phyloP scores from a whole-genome alignment of 30 jellyfish, hydroid and myxozoan species.

The Hydractinia symbiolongicarpus region DNA sequence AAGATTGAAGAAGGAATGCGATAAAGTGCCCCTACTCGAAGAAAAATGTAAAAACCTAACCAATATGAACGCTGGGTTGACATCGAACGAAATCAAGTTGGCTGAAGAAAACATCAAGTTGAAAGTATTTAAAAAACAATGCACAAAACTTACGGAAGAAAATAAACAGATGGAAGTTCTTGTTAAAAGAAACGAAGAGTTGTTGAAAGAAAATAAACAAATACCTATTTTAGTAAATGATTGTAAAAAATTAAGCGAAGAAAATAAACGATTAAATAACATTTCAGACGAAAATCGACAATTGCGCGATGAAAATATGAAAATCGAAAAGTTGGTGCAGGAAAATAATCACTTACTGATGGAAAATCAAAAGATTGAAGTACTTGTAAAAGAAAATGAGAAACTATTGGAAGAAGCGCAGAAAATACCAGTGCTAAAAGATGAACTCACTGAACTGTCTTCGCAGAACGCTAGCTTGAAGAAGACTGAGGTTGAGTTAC shows the following conservation, averaged over 20 bases:
- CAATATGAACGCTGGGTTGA: too few relatives aligned
- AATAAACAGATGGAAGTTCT: not conserved
- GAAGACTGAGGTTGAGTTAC: not conserved
- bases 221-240: not conserved
- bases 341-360: not conserved
- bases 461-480: not conserved
- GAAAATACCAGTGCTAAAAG: not conserved
- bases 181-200: not conserved
- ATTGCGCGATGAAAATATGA: not conserved
- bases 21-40: too few relatives aligned
- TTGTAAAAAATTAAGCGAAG: not conserved
- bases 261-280: not conserved
- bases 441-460: conserved; percentile 7
- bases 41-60: too few relatives aligned
- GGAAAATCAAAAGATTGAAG: too few relatives aligned
- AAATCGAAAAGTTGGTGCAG: not conserved
- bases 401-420: too few relatives aligned
- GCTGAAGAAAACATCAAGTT: not conserved
- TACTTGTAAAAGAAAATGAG: too few relatives aligned
- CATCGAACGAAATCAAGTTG: too few relatives aligned
- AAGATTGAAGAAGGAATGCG: too few relatives aligned
- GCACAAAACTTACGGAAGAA: conserved; percentile 7
- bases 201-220: not conserved
- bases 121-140: not conserved
- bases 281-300: not conserved